Base-by-base conservation (phyloP, 2,888 invertebrate species). In the Philereme transversata region DNA sequence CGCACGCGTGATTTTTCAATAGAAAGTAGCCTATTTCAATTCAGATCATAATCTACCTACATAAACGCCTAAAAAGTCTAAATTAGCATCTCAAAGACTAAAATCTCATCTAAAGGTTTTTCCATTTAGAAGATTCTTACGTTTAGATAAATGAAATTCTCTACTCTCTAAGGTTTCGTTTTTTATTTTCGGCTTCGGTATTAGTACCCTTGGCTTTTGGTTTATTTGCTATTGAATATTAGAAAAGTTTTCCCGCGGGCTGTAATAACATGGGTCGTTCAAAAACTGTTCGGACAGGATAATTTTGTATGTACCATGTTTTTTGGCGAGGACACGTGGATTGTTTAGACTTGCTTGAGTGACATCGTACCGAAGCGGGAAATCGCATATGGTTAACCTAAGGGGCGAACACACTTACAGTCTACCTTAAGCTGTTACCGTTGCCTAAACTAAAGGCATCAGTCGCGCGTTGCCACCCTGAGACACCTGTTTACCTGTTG, bases 41-140 rank as follows among this genome's bases (percentile, higher is more conserved):
- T 3, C 22, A 22, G 22, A 22, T 22, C 22, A 22, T 3, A 22
- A 22, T 22, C 22, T 22, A 22, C 3, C 22, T 22, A 22, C 22
- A 6, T 38, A 38, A 41, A 43, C 10, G n/a, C 10, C 1, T n/a
- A 41, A 41, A 41, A 10, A 4, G n/a, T 33, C 34, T 45, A 11
- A 41, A 59, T 59, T 59, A 59, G 50, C 59, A 59, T 59, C 54
- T 49, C 53, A 59, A 59, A 59, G 51, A 34, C 9, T 41, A 41
- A 47, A 51, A 51, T 40, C 49, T 49, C 43, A 44, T 11, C 22
- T 8, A 46, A 33, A 46, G 10, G 46, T 41, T 34, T 46, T 51
- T 46, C 11, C 35, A 33, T 51, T 51, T 38, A 40, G 22, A 38
- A 40, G 40, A 40, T 40, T 40, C 36, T 38, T 7, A 4, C 8